Evolutionary conservation across 1,140 invertebrate genomes (phyloP).

Genomic region (Hetaerina americana): DNA sequence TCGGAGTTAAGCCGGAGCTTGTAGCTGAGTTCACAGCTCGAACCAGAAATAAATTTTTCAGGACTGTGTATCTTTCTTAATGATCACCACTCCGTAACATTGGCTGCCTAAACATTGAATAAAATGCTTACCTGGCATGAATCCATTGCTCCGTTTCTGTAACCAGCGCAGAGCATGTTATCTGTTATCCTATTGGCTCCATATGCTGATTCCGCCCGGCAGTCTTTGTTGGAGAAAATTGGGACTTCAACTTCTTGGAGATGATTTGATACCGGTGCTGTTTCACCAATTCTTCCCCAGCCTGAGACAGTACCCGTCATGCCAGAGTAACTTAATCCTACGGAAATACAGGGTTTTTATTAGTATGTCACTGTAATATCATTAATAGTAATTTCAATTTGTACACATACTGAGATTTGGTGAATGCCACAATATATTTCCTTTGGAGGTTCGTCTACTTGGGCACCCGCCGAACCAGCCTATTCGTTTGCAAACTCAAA

Average conservation of each 20-base stretch:
- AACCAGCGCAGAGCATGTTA: constrained; percentile 78
- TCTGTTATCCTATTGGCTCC: constrained; percentile 56
- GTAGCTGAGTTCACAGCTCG: too few species aligned
- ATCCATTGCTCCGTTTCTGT: constrained; percentile 55
- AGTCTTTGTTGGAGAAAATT: constrained; percentile 56
- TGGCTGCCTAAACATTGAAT: too few species aligned
- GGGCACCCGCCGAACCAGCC: too few species aligned
- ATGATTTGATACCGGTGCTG: constrained; percentile 42
- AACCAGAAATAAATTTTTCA: too few species aligned
- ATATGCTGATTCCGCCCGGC: constrained; percentile 46
- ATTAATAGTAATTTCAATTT: too few species aligned
- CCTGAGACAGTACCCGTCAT: constrained; percentile 44
- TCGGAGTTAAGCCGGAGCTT: neutral
- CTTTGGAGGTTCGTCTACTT: too few species aligned
- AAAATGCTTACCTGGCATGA: constrained; percentile 54
- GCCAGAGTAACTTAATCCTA: constrained; percentile 32
- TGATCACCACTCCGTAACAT: too few species aligned
- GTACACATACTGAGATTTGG: too few species aligned
- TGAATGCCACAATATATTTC: too few species aligned
- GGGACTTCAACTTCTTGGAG: constrained; percentile 49
- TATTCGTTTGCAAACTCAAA: too few species aligned
- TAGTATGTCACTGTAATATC: too few species aligned
- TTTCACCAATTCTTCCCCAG: constrained; percentile 46
- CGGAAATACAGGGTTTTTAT: neutral
- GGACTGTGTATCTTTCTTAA: too few species aligned